phyloP scores from a whole-genome alignment of 2,888 invertebrate species.

The Cosmia trapezina region DNA sequence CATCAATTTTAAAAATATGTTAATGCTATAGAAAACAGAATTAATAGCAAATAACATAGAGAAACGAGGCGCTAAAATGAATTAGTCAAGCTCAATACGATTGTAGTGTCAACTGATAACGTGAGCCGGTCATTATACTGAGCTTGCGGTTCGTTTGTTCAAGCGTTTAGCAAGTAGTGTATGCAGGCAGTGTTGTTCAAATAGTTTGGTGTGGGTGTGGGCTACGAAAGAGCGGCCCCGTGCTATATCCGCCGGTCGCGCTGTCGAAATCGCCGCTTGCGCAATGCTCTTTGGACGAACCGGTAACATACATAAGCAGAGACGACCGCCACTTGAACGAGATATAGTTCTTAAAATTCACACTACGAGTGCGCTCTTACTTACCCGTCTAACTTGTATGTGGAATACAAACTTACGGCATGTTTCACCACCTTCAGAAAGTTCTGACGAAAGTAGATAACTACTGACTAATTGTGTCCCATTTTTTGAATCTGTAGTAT shows the following conservation, averaged over 20 bases:
- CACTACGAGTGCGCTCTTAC: constrained; percentile 56
- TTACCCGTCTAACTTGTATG: constrained; percentile 19
- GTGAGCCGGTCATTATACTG: constrained; percentile 73
- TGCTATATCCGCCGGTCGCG: constrained; percentile 84
- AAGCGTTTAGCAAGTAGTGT: constrained; percentile 82
- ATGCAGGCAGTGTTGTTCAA: constrained; percentile 81
- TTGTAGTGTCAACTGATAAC: constrained; percentile 76
- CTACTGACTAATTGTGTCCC: neutral
- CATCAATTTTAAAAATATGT: constrained; percentile 8
- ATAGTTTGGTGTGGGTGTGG: constrained; percentile 83
- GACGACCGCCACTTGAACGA: constrained; percentile 71
- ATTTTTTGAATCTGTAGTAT: neutral
- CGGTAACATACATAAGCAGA: constrained; percentile 78
- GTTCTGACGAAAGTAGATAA: neutral
- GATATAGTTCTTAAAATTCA: constrained; percentile 71
- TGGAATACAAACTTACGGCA: neutral
- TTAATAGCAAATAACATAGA: constrained; percentile 7
- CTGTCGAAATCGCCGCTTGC: constrained; percentile 86
- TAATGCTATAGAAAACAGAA: neutral
- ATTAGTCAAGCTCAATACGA: constrained; percentile 57
- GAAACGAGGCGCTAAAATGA: constrained; percentile 52
- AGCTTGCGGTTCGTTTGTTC: constrained; percentile 78
- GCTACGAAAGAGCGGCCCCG: constrained; percentile 87
- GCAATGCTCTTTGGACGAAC: constrained; percentile 84
- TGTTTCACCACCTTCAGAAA: neutral